Evolutionary conservation across 2,888 invertebrate species (phyloP).

Genomic region (Lutraria lutraria): DNA sequence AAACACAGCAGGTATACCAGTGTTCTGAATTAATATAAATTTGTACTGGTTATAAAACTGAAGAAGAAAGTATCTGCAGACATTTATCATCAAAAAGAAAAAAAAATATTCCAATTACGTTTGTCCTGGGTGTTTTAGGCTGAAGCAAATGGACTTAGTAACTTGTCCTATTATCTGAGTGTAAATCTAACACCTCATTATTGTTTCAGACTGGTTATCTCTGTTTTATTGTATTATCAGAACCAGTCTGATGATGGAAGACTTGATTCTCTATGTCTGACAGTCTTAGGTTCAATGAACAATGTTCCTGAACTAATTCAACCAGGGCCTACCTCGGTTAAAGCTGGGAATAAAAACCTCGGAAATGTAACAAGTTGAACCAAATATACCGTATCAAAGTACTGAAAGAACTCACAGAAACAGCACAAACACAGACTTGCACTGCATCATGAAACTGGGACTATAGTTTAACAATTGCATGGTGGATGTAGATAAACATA

Average conservation of each 20-base stretch:
- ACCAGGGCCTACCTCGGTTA: not conserved
- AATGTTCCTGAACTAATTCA: not conserved
- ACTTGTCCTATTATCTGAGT: constrained; percentile 3
- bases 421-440: too few species aligned
- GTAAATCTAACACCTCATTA: constrained; percentile 46
- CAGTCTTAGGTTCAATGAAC: constrained; percentile 30
- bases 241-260: constrained; percentile 50
- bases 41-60: too few species aligned
- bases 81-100: not conserved
- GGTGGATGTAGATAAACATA: too few species aligned
- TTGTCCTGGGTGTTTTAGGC: not conserved
- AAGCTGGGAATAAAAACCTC: not conserved
- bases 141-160: not conserved
- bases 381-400: too few species aligned
- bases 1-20: too few species aligned
- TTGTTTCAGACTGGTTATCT: constrained; percentile 40
- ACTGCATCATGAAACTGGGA: too few species aligned
- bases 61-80: too few species aligned
- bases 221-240: constrained; percentile 57
- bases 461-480: too few species aligned
- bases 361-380: not conserved
- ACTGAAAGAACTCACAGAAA: too few species aligned
- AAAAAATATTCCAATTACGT: not conserved
- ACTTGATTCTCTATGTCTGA: constrained; percentile 47
- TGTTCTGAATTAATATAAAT: too few species aligned